Evolutionary conservation across 2,113 vertebrate genomes (phyloP).

Genomic region (Siniperca knerii): DNA sequence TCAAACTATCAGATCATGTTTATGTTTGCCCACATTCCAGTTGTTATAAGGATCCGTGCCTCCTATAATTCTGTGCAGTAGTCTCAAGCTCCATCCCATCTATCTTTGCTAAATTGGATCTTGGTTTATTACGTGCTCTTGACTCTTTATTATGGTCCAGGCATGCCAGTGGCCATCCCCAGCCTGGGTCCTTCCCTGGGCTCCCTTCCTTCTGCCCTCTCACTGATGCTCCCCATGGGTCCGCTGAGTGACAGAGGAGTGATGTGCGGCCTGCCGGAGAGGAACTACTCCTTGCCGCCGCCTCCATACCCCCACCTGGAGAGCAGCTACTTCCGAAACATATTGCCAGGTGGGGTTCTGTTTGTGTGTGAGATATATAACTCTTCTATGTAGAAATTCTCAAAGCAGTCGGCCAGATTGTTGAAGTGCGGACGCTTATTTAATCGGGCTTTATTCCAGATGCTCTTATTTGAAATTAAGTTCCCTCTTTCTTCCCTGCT

Average conservation of each 20-base stretch:
- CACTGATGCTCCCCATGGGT: constrained; percentile 99
- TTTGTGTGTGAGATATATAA: neutral
- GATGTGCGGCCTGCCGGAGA: constrained; percentile 97
- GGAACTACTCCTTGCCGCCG: constrained; percentile 96
- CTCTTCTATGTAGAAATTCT: neutral
- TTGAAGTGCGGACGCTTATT: neutral
- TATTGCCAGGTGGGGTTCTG: constrained; percentile 89
- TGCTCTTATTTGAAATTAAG: neutral
- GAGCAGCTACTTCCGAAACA: constrained; percentile 98
- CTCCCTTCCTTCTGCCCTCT: constrained; percentile 95
- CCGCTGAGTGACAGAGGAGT: constrained; percentile 94
- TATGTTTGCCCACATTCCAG: too few relatives aligned
- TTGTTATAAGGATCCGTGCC: too few relatives aligned
- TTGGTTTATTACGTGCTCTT: neutral
- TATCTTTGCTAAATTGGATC: neutral
- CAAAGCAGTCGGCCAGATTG: neutral
- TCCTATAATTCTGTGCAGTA: too few relatives aligned
- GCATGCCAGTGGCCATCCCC: constrained; percentile 97
- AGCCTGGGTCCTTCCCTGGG: constrained; percentile 95
- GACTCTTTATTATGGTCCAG: constrained; percentile 76
- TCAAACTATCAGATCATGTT: too few relatives aligned
- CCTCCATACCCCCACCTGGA: constrained; percentile 98
- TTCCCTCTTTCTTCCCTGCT: neutral
- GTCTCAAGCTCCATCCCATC: neutral
- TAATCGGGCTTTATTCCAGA: too few relatives aligned